phyloP scores from a whole-genome alignment of 2,113 vertebrate genomes.

The Aptenodytes forsteri region DNA sequence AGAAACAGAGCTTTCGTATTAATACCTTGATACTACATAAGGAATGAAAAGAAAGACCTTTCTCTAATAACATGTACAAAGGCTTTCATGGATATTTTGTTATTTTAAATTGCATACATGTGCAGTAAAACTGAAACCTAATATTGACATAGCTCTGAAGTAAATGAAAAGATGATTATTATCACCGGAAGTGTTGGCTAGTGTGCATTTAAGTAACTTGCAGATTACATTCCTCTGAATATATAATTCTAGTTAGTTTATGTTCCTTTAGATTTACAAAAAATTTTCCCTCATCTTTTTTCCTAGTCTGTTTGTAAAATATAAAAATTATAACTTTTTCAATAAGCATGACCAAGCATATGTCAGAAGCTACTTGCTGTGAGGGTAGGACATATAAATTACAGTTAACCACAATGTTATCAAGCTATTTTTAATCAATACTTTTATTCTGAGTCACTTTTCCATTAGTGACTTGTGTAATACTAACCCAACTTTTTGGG shows the following conservation, averaged over 20 bases:
- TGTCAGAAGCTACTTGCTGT: not conserved
- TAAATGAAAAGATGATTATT: not conserved
- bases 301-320: not conserved
- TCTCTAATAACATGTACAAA: not conserved
- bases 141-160: not conserved
- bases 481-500: not conserved
- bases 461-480: not conserved
- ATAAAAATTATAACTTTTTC: not conserved
- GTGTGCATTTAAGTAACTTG: not conserved
- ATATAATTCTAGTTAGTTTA: not conserved
- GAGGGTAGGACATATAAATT: not conserved
- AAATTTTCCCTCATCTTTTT: not conserved
- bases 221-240: not conserved
- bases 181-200: not conserved
- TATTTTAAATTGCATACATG: not conserved
- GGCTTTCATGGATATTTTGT: not conserved
- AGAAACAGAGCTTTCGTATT: not conserved
- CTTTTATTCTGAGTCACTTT: not conserved
- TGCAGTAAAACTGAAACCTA: not conserved
- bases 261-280: not conserved
- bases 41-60: not conserved
- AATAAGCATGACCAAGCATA: not conserved
- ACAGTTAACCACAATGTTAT: not conserved
- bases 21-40: not conserved
- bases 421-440: not conserved